These are phyloP conservation scores for Sardina pilchardus DNA, from an alignment of 2,113 vertebrate genomes.

Conservation along the genomic window DNA sequence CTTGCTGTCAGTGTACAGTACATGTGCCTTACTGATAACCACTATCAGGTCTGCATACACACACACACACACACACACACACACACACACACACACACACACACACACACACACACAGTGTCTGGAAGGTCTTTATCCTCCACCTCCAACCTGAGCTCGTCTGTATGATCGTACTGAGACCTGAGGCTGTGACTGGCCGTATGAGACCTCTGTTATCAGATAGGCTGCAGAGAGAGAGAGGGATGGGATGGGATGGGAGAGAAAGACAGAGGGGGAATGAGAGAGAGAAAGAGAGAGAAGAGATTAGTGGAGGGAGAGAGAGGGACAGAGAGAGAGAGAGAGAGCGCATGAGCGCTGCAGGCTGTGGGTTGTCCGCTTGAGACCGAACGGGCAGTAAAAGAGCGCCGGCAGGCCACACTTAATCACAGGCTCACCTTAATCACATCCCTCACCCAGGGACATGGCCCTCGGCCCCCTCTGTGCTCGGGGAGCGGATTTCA, in stretches of 20 bases:
- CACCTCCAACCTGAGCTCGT: no score
- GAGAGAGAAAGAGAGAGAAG: no score
- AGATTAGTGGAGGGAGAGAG: neutral
- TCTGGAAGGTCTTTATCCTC: neutral
- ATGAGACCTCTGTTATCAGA: neutral
- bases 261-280: neutral
- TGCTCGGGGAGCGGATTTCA: neutral
- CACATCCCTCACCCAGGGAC: neutral
- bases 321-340: no score
- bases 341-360: neutral
- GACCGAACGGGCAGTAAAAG: neutral
- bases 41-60: constrained; percentile 11
- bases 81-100: constrained; percentile 23
- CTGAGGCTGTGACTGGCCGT: neutral
- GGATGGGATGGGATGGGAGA: no score
- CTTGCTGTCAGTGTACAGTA: no score
- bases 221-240: neutral
- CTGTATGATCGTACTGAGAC: neutral
- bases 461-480: neutral
- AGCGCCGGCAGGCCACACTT: neutral
- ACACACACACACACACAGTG: constrained; percentile 37
- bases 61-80: neutral
- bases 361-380: neutral
- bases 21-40: neutral
- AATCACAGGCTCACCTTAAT: neutral